Evolutionary conservation across 2,113 vertebrate genomes (phyloP).

Genomic region (Syngnathus floridae): DNA sequence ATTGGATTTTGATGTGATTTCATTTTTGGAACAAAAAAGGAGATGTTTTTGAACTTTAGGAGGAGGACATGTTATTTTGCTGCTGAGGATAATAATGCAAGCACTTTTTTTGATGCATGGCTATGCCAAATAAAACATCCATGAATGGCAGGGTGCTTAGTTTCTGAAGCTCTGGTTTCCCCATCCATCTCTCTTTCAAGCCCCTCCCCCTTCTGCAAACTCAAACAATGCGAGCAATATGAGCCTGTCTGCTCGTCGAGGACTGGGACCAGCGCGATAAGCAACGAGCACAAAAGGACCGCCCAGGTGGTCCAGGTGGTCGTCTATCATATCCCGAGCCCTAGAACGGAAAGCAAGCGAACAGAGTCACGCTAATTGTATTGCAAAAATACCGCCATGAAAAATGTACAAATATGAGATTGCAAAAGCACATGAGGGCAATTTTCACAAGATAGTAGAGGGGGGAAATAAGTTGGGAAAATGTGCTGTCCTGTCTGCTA

Average conservation of each 20-base stretch:
- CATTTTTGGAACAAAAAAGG: no score
- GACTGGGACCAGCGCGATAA: constrained; percentile 57
- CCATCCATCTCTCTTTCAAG: background rate
- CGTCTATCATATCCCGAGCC: constrained; percentile 47
- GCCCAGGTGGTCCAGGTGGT: constrained; percentile 57
- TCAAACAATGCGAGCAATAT: constrained; percentile 44
- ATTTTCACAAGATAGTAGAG: background rate
- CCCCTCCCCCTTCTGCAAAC: background rate
- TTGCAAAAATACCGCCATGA: background rate
- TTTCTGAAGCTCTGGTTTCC: constrained; percentile 42
- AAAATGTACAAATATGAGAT: background rate
- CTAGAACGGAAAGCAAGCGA: constrained; percentile 36
- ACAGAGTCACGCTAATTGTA: constrained; percentile 6
- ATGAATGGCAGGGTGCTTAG: background rate
- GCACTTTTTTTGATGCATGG: background rate
- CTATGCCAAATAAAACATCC: background rate
- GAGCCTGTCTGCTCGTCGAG: constrained; percentile 35
- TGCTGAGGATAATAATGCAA: constrained; percentile 12
- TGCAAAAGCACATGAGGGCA: background rate
- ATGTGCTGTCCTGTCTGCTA: background rate
- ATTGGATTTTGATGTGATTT: background rate
- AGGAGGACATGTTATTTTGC: background rate
- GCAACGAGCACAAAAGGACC: constrained; percentile 48
- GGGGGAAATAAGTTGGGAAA: background rate
- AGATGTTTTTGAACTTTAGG: background rate